A percentile compares a stretch with the other conserved stretches of the same genome.
Conservation (phyloP, 2,888 invertebrate species). For the Amiota communis region DNA sequence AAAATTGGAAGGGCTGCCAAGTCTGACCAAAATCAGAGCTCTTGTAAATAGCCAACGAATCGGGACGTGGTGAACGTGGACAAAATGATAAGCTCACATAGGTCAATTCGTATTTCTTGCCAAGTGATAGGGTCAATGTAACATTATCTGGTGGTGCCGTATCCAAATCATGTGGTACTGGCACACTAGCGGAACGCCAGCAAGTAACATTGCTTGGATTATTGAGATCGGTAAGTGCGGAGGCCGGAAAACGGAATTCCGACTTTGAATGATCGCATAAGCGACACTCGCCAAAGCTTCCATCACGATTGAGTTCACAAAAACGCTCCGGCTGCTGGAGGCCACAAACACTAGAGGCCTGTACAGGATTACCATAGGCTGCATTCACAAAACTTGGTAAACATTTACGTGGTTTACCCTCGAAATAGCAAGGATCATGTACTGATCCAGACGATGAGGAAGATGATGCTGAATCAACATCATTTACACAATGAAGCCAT, state of each 20-base stretch:
- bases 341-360: conserved; percentile 93
- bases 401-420: conserved; percentile 90
- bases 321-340: conserved; percentile 83
- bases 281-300: conserved; percentile 76
- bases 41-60: conserved; percentile 97
- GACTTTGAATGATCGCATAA: conserved; percentile 89
- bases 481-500: not conserved
- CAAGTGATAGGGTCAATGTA: conserved; percentile 91
- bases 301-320: conserved; percentile 78
- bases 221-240: conserved; percentile 94
- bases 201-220: conserved; percentile 98
- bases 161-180: conserved; percentile 79
- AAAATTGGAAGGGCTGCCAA: conserved; percentile 99
- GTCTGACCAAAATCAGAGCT: conserved; percentile 96
- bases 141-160: conserved; percentile 93
- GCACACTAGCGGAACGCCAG: conserved; percentile 93
- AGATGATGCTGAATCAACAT: conserved; percentile 32
- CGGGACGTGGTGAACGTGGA: conserved; percentile 91
- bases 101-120: conserved; percentile 98
- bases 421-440: conserved; percentile 92
- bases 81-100: conserved; percentile 98
- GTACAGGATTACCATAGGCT: conserved; percentile 93
- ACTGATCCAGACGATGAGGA: conserved; percentile 53
- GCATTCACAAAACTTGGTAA: conserved; percentile 99
- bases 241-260: conserved; percentile 83